These are phyloP conservation scores for Didymodactylos carnosus DNA, from an alignment of 2,888 invertebrate genomes.

Conservation along the genomic window DNA sequence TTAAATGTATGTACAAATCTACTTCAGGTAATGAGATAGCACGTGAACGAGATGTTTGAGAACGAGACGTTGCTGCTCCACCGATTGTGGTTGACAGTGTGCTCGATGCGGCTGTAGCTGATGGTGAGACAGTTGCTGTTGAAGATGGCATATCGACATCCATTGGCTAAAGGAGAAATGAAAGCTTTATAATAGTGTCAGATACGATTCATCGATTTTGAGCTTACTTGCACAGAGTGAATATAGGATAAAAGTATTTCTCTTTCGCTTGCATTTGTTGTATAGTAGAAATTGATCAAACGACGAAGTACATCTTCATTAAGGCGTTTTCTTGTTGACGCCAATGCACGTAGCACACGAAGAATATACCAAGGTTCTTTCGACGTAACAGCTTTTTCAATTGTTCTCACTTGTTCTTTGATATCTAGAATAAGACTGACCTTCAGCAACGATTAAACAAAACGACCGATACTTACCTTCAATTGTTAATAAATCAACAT, in stretches of 20 bases:
- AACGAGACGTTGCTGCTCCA: too few species aligned
- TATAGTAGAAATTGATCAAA: background rate
- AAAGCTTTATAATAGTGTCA: background rate
- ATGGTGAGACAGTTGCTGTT: slow-evolving; percentile 15
- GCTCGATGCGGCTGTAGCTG: slow-evolving; percentile 8
- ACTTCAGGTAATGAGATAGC: slow-evolving; percentile 57
- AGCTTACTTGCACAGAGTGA: slow-evolving; percentile 36
- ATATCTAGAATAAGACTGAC: slow-evolving; percentile 49
- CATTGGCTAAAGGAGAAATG: slow-evolving; percentile 30
- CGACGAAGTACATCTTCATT: slow-evolving; percentile 53
- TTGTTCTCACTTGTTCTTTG: slow-evolving; percentile 73
- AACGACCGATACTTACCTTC: background rate
- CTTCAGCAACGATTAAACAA: too few species aligned
- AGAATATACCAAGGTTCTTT: slow-evolving; percentile 82
- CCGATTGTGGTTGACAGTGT: background rate
- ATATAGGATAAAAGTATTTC: slow-evolving; percentile 55
- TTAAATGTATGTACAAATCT: slow-evolving; percentile 70
- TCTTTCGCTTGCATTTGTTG: slow-evolving; percentile 1
- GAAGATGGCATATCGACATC: slow-evolving; percentile 29
- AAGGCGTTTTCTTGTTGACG: slow-evolving; percentile 64
- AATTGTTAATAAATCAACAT: slow-evolving; percentile 11
- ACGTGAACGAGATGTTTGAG: slow-evolving; percentile 14
- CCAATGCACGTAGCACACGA: slow-evolving; percentile 65
- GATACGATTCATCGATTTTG: too few species aligned
- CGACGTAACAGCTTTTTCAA: slow-evolving; percentile 75